phyloP scores from a whole-genome alignment of 2,113 vertebrate species.

The Datnioides undecimradiatus region DNA sequence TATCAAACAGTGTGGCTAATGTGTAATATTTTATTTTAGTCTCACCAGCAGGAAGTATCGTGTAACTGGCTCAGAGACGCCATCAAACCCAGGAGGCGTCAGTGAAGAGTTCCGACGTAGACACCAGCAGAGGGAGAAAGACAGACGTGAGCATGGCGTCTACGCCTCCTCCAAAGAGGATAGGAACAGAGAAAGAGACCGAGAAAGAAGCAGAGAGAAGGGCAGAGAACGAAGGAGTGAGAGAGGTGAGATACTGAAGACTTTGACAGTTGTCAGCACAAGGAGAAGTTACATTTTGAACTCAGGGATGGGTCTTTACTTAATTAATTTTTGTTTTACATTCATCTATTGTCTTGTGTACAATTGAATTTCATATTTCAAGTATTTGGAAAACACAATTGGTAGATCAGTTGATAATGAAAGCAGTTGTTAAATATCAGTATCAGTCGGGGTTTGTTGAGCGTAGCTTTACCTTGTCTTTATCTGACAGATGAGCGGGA shows the following conservation, averaged over 20 bases:
- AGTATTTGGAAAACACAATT: background rate
- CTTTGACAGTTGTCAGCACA: background rate
- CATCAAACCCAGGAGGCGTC: constrained; percentile 95
- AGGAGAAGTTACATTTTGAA: background rate
- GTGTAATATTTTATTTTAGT: background rate
- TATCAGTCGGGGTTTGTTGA: background rate
- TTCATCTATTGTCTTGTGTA: background rate
- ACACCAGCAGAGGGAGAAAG: constrained; percentile 92
- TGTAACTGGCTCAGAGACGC: constrained; percentile 93
- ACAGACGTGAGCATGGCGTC: constrained; percentile 93
- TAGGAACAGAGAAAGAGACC: constrained; percentile 85
- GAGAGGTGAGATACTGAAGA: too few species aligned
- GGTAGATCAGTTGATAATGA: background rate
- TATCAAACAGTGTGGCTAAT: background rate
- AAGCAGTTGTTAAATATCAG: background rate
- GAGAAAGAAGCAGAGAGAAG: constrained; percentile 77
- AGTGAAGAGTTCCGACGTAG: constrained; percentile 94
- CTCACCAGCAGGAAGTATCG: constrained; percentile 89
- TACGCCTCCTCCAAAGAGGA: constrained; percentile 97
- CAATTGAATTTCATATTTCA: too few species aligned
- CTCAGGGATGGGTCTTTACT: background rate
- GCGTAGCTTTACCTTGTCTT: background rate
- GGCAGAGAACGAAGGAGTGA: constrained; percentile 86
- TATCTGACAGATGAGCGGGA: constrained; percentile 88
- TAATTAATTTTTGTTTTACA: background rate